Conservation (phyloP, 1,140 invertebrate species). For the Pseudomyrmex pallidus region DNA sequence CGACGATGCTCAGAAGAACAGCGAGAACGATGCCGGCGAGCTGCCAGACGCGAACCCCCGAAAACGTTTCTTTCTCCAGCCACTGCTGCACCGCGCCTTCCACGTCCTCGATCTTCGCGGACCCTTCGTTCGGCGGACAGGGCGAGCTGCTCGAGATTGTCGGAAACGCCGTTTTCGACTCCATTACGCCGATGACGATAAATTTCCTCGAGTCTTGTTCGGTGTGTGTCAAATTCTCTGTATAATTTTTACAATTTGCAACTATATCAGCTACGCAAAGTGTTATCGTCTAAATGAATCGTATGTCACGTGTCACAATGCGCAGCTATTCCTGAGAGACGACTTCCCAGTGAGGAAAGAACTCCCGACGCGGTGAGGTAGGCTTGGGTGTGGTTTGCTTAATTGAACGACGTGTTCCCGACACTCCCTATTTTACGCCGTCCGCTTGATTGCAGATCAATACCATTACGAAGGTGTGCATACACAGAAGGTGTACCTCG, state of each 20-base stretch:
- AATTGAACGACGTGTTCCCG: slow-evolving; percentile 64
- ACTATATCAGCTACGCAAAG: slow-evolving; percentile 3
- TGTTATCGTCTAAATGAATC: no score
- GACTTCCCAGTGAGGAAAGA: slow-evolving; percentile 53
- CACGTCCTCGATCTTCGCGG: slow-evolving; percentile 66
- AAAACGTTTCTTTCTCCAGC: slow-evolving; percentile 78
- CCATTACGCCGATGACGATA: slow-evolving; percentile 33
- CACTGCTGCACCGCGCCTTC: slow-evolving; percentile 75
- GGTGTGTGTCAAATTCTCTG: no score
- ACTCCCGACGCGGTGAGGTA: slow-evolving; percentile 23
- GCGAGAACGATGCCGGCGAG: slow-evolving; percentile 81
- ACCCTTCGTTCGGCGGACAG: slow-evolving; percentile 75
- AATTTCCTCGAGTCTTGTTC: no score
- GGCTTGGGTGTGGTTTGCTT: slow-evolving; percentile 69
- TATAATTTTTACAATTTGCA: not conserved
- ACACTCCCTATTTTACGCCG: slow-evolving; percentile 71
- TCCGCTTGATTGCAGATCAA: slow-evolving; percentile 63
- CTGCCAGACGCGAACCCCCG: slow-evolving; percentile 82
- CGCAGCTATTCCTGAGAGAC: slow-evolving; percentile 24
- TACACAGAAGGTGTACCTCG: not conserved
- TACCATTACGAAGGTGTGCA: slow-evolving; percentile 26
- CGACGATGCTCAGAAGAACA: slow-evolving; percentile 83
- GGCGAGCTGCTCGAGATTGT: slow-evolving; percentile 44
- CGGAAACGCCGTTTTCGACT: slow-evolving; percentile 22
- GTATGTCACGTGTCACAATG: not conserved